A percentile compares a stretch with the other conserved stretches of the same genome.
Evolutionary conservation across 1,140 invertebrate genomes (phyloP).

Genomic region (Drosophila mauritiana): DNA sequence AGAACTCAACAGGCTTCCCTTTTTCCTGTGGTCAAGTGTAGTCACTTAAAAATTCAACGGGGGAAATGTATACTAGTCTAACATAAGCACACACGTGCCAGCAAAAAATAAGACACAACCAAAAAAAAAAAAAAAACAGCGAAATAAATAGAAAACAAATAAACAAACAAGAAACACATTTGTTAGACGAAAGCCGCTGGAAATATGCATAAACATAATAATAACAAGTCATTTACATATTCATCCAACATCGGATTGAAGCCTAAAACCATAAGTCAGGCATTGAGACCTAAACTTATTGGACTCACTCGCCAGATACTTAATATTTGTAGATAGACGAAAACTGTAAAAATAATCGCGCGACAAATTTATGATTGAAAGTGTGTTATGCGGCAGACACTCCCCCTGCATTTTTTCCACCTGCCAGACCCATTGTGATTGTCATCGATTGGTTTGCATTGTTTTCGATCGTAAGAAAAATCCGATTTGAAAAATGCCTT

Average conservation of each 20-base stretch:
- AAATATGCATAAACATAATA: conserved; percentile 80
- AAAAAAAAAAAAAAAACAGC: conserved; percentile 1
- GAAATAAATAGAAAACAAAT: conserved; percentile 39
- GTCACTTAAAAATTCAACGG: conserved; percentile 34
- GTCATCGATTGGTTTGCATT: conserved; percentile 55
- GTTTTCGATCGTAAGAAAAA: conserved; percentile 43
- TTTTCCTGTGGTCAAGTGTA: conserved; percentile 66
- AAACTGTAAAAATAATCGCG: conserved; percentile 80
- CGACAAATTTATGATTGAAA: conserved; percentile 81
- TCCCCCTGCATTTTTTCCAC: conserved; percentile 29
- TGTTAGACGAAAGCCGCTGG: conserved; percentile 48
- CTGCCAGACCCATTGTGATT: conserved; percentile 42
- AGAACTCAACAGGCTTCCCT: conserved; percentile 80
- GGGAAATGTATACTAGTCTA: conserved; percentile 18
- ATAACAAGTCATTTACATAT: conserved; percentile 80
- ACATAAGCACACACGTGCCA: conserved; percentile 65
- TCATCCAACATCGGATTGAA: conserved; percentile 62
- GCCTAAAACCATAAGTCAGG: conserved; percentile 74
- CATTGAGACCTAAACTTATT: conserved; percentile 34
- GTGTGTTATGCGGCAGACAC: conserved; percentile 10
- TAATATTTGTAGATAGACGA: conserved; percentile 62
- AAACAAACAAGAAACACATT: conserved; percentile 52
- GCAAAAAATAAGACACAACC: conserved; percentile 30
- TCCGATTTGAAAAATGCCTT: conserved; percentile 64
- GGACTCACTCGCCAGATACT: conserved; percentile 44